Evolutionary conservation across 2,888 invertebrate genomes (phyloP).

Genomic region (Spialia ferax): DNA sequence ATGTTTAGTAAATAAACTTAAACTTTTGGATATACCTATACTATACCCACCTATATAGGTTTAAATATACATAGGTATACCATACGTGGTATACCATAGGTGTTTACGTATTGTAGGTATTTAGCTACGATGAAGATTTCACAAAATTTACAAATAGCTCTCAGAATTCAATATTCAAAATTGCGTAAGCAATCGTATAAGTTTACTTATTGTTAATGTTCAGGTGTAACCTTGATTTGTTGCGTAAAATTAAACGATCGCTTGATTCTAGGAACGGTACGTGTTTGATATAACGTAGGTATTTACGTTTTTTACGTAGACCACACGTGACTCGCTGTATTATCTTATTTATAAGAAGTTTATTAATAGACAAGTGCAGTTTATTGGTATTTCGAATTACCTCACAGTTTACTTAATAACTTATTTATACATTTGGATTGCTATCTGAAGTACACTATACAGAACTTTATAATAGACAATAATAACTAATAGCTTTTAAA

Average conservation of each 20-base stretch:
- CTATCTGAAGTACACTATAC: no score
- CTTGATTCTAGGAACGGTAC: not conserved
- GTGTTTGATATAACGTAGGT: not conserved
- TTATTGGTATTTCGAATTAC: not conserved
- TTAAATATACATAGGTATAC: no score
- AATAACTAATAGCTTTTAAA: no score
- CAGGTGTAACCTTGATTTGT: constrained; percentile 9
- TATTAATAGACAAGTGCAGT: not conserved
- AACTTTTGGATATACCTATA: no score
- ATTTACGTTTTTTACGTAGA: constrained; percentile 9
- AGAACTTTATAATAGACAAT: no score
- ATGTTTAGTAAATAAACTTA: no score
- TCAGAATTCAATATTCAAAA: constrained; percentile 3
- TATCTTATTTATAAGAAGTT: constrained; percentile 10
- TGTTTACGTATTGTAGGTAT: no score
- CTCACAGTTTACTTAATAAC: no score
- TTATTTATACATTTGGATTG: no score
- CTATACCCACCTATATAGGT: no score
- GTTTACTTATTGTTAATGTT: constrained; percentile 8
- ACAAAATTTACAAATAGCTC: not conserved
- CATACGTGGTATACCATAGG: no score
- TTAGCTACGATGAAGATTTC: not conserved
- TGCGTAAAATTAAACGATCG: not conserved
- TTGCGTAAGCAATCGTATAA: constrained; percentile 10
- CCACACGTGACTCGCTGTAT: constrained; percentile 1